Evolutionary conservation across 35 echinoderm and acorn worm genomes (phyloP), one percentile per base, ranked within the genome.

Genomic region (Heliocidaris tuberculata): DNA sequence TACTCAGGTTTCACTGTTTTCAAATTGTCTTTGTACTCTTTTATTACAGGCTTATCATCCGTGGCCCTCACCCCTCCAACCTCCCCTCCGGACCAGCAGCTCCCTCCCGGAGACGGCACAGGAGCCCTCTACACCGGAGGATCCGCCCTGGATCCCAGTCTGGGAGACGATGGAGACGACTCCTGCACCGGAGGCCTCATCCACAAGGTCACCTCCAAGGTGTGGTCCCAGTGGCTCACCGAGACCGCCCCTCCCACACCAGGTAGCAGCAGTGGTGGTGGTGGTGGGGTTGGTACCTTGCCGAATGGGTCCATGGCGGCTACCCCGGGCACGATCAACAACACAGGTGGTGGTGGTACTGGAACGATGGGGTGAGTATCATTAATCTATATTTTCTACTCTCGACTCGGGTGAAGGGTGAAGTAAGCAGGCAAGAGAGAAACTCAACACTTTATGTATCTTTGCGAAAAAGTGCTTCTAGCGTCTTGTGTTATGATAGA

Each of bases 41-140:
- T 89, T 7, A 31, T 32, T 89, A 48, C 50, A 97, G 96, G 94
- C 17, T 88, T 94, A 52, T 95, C 96, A 13, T 95, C 95, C 3
- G 94, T 97, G 15, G 85, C 95, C 31, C 54, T 97, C 47, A 97
- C 98, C 24, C 96, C 98, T 54, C 98, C 98, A 16, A 99, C 95
- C 85, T 99, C 98, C 16, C 97, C 97, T 27, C 98, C 95, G 31
- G 98, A 99, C 48, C 97, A 97, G 85, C 95, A 94, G 31, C 60
- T 97, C n/a, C 94, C 95, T 13, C 94, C 95, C 7, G 97, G 95
- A 17, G 95, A 96, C 85, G 94, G 65, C 49, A 52, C 95, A 32
- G 86, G 86, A 70, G 86, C 56, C 93, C 50, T 50, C n/a, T 96
- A 94, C 93, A 56, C 94, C 9, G 50, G 60, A 19, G 93, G 93